These are phyloP conservation scores for Carpatolechia fugitivella DNA, from an alignment of 2,888 invertebrate species.

Conservation along the genomic window DNA sequence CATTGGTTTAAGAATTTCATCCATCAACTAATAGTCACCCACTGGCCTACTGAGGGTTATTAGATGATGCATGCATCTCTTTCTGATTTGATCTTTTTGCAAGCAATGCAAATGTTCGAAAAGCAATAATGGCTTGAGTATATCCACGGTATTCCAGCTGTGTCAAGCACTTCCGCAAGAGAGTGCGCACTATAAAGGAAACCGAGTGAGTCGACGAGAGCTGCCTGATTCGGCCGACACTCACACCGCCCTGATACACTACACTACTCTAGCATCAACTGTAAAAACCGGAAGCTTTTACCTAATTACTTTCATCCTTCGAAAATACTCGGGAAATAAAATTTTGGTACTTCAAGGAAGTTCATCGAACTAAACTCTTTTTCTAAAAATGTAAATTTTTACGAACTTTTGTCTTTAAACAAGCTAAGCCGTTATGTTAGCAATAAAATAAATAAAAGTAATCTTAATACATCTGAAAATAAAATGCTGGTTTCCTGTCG, in stretches of 20 bases:
- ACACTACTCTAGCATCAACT: not conserved
- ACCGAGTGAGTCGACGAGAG: constrained; percentile 53
- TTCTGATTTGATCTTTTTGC: too few relatives aligned
- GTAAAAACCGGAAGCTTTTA: not conserved
- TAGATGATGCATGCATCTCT: too few relatives aligned
- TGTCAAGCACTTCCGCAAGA: constrained; percentile 61
- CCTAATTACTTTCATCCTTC: not conserved
- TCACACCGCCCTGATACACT: constrained; percentile 17
- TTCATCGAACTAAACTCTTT: not conserved
- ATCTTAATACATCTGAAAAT: constrained; percentile 25
- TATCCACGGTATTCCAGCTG: constrained; percentile 39
- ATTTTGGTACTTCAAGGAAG: not conserved
- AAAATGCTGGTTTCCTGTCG: constrained; percentile 30
- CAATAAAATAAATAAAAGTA: not conserved
- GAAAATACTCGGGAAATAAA: too few relatives aligned
- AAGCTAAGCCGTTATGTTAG: not conserved
- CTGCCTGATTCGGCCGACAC: constrained; percentile 59
- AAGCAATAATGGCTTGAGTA: not conserved
- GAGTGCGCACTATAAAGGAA: constrained; percentile 64
- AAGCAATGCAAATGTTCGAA: too few relatives aligned
- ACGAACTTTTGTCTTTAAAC: not conserved
- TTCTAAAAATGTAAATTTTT: not conserved
- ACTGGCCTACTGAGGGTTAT: too few relatives aligned
- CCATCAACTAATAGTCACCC: too few relatives aligned
- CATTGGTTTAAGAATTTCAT: too few relatives aligned